Base-by-base conservation (phyloP, 1,140 invertebrate genomes). In the Coelopa frigida region DNA sequence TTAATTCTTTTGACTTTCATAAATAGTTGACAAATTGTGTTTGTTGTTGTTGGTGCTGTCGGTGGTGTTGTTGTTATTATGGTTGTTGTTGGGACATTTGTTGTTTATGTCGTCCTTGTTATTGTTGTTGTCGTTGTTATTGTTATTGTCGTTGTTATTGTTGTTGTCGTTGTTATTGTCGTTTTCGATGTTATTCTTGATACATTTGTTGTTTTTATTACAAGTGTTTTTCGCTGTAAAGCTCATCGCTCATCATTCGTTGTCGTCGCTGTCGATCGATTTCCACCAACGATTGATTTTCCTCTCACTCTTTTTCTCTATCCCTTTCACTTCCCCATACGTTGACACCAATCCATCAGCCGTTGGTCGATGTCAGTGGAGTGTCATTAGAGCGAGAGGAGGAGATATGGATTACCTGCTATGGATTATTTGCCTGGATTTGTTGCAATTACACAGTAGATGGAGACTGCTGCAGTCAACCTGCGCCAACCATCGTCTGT, bases 51-150 rank as follows among this genome's bases (percentile, higher is more conserved):
- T 40, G 37, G 14, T 39, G n/a, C n/a, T n/a, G n/a, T n/a, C n/a
- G n/a, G n/a, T n/a, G 20, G 6, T 42, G 27, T 42, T 15, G 15
- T 12, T 29, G 27, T 42, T 14, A 23, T 29, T 31, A 12, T 15
- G 4, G 14, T 24, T 22, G n/a, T 29, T 42, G 27, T 42, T 26
- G 40, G 10, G 23, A 20, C 27, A 42, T 42, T 42, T 17, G 26
- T 29, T 29, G 27, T 46, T 45, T 38, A 38, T 46, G 37, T 46
- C 22, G 44, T 46, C 29, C 27, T 37, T 37, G 12, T 37, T 37
- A 21, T 17, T 21, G 17, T 21, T 38, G 36, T 38, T 38, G 24
- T n/a, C 36, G 22, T 38, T 38, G 22, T 38, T 38, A 38, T 37
- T 20, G 22, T 2, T 18, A 21, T 38, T 38, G 22, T 37, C 6